Percentiles rank a stretch among this genome's conserved stretches.
Evolutionary conservation across 2,113 vertebrate species (phyloP).

Genomic region (Nothobranchius kuhntae): DNA sequence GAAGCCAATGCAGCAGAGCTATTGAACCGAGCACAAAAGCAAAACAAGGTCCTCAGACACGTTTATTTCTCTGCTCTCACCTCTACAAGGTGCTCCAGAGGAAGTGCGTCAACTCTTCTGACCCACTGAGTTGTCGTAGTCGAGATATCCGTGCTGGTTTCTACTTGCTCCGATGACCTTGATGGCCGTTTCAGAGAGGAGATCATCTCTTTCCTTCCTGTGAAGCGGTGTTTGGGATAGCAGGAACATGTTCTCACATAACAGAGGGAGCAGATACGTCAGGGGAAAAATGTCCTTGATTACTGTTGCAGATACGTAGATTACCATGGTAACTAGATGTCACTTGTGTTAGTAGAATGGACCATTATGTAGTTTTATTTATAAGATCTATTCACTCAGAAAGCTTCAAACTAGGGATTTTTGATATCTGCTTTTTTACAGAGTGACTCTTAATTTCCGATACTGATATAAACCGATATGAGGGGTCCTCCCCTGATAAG

Average conservation of each 20-base stretch:
- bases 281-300: constrained; percentile 8
- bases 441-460: too few relatives aligned
- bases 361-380: background rate
- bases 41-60: constrained; percentile 15
- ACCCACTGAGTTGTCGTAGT: constrained; percentile 3
- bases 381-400: background rate
- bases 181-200: constrained; percentile 28
- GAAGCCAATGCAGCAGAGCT: constrained; percentile 63
- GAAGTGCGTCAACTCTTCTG: background rate
- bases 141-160: background rate
- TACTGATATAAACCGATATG: too few relatives aligned
- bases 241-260: constrained; percentile 51
- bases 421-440: too few relatives aligned
- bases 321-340: constrained; percentile 46
- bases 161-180: constrained; percentile 40
- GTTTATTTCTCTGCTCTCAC: constrained; percentile 18
- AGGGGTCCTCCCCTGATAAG: too few relatives aligned
- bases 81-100: background rate
- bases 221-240: constrained; percentile 31
- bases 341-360: background rate
- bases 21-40: constrained; percentile 41
- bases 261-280: constrained; percentile 12
- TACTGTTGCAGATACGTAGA: constrained; percentile 25
- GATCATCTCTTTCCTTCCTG: constrained; percentile 46
- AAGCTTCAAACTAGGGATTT: background rate